Base-by-base conservation (phyloP, 1,140 invertebrate species). In the Holotrichia oblita region DNA sequence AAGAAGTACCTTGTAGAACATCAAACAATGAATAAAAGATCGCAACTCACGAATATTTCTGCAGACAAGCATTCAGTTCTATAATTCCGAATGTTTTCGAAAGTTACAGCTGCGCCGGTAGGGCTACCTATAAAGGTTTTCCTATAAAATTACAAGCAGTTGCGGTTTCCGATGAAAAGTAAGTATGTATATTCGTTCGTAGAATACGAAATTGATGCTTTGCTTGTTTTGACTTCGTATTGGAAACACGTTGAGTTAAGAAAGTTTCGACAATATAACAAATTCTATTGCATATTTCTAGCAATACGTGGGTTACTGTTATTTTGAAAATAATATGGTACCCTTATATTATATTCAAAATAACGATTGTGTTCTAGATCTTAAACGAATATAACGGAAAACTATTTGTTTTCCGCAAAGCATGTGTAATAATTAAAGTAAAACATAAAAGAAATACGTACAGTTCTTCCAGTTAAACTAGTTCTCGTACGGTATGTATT, bases 381-480 rank as follows among this genome's bases (percentile, higher is more conserved):
- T 34, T 34, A 34, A 34, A 34, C 4, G 27, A 34, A 34, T 34
- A 34, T 34, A 55, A 55, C n/a, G 14, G 48, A 55, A 14, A 55
- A n/a, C 14, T 55, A 27, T 69, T 24, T 34, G 22, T 27, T 69
- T 27, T 27, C 17, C 9, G 61, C 6, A n/a, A 10, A 27, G 22
- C 27, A 20, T 14, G 9, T 34, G 4, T 69, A 10, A 69, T 69
- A 69, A 69, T 69, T 69, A 69, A 24, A 69, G 10, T 69, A 27
- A 10, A 69, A 69, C 20, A 22, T 69, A 69, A 69, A 27, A 14
- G 20, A 7, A 34, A 69, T 14, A 34, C 2, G 22, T 22, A 34
- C 22, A 69, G 22, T 69, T 69, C 61, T 69, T 69, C 24, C 22
- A 27, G 61, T 27, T 69, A 69, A 69, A 69, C 61, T 69, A 69